phyloP scores from a whole-genome alignment of 2,888 invertebrate genomes.

The Dilophus febrilis region DNA sequence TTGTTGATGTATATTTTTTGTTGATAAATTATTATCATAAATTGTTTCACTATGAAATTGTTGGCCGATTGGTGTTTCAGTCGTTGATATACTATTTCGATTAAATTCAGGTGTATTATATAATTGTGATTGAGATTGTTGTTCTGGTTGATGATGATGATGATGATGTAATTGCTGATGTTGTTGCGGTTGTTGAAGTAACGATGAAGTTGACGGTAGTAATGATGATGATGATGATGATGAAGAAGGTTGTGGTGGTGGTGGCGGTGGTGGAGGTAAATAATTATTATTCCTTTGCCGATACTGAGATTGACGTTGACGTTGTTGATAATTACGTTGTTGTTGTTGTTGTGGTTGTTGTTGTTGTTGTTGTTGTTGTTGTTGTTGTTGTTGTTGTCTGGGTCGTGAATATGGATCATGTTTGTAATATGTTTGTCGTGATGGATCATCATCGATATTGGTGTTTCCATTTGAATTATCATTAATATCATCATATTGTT shows the following conservation, averaged over 20 bases:
- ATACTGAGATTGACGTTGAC: conserved; percentile 14
- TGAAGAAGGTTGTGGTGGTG: background rate
- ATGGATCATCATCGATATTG: conserved; percentile 4
- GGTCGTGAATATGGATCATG: conserved; percentile 29
- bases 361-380: conserved; percentile 12
- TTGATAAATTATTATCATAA: too few species aligned
- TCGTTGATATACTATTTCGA: too few species aligned
- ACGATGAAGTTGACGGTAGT: background rate
- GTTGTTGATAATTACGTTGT: conserved; percentile 12
- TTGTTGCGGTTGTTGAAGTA: background rate
- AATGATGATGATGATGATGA: background rate
- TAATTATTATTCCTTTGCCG: conserved; percentile 21
- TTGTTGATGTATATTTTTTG: too few species aligned
- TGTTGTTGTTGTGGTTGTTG: conserved; percentile 15
- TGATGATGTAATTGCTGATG: conserved; percentile 1
- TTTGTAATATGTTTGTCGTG: conserved; percentile 21
- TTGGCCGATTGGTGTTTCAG: too few species aligned
- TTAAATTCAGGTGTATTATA: background rate
- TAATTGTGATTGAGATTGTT: conserved; percentile 1
- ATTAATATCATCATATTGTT: conserved; percentile 18
- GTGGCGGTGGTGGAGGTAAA: conserved; percentile 22
- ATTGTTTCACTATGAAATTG: conserved; percentile 5
- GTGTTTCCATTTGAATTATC: background rate
- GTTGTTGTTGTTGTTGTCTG: conserved; percentile 7
- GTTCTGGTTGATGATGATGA: background rate